Conservation (phyloP, 2,113 vertebrate species). For the Amphiprion ocellaris region DNA sequence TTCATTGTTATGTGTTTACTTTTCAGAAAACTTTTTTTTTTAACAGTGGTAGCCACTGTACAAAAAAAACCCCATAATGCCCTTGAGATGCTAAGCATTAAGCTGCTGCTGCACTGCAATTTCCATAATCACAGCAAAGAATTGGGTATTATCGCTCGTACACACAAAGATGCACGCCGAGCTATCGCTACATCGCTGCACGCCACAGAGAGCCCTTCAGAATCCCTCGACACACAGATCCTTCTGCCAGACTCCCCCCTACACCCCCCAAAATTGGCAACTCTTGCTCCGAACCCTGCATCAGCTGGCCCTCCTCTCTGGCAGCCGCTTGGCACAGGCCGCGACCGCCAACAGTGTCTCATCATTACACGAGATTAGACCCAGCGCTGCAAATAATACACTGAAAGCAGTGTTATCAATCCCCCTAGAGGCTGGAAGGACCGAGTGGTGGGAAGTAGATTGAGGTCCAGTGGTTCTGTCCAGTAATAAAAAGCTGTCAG, state of each 20-base stretch:
- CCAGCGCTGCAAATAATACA: constrained; percentile 61
- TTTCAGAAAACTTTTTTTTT: constrained; percentile 27
- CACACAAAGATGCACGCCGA: constrained; percentile 32
- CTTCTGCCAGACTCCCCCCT: constrained; percentile 53
- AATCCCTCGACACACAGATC: constrained; percentile 54
- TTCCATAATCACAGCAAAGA: constrained; percentile 33
- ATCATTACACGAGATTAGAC: constrained; percentile 65
- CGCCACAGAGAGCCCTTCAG: constrained; percentile 32
- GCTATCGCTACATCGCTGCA: constrained; percentile 24
- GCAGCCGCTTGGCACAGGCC: constrained; percentile 72
- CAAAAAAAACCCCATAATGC: constrained; percentile 14
- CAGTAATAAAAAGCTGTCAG: constrained; percentile 41
- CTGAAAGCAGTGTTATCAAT: constrained; percentile 51
- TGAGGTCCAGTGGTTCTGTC: constrained; percentile 31
- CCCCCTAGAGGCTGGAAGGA: constrained; percentile 32
- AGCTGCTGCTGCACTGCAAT: background rate
- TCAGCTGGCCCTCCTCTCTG: constrained; percentile 63
- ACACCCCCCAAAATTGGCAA: constrained; percentile 56
- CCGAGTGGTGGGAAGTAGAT: constrained; percentile 21
- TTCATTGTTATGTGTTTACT: constrained; percentile 10
- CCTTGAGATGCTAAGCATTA: constrained; percentile 31
- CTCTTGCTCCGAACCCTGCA: constrained; percentile 57
- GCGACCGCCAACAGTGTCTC: constrained; percentile 52
- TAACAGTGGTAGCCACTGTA: background rate
- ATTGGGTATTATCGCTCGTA: background rate